Base-by-base conservation (phyloP, 2,888 invertebrate species). In the Hypselothyrea guttata region DNA sequence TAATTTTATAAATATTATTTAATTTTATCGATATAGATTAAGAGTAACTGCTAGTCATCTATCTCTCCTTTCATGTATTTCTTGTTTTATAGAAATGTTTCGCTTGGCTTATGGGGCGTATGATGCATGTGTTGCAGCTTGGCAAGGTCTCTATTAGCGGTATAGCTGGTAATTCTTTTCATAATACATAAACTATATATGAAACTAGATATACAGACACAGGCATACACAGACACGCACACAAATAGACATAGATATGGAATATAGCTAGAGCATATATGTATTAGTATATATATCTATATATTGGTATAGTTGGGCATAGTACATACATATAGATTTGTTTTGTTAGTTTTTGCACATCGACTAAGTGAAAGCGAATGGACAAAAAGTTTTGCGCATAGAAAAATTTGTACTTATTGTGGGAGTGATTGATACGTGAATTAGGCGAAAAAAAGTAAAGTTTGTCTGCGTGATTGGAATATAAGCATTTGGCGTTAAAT, bases 371-470 rank as follows among this genome's bases (percentile, higher is more conserved):
- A 62, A 54, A 61, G 68, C 51, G 45, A 67, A 70, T 70, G 51
- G 57, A 67, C 67, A 71, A 61, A 70, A 70, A 70, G 57, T 61
- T 70, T 44, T 40, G 48, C 46, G 38, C 42, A 22, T 22, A 22
- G 22, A 52, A 51, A 64, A 71, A 71, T 59, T 59, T 69, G 66
- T 65, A 69, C 66, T 66, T 60, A 65, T 69, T 71, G 66, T 69
- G 55, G 71, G 46, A 22, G 52, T 69, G 68, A 71, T 71, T 69
- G 71, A 71, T 69, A 60, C 67, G 69, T 71, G 69, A 69, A 71
- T 69, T 65, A 65, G 66, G 52, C 44, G 27, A 65, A 45, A 69
- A 71, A 45, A 69, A 71, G 67, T 69, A 45, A 69, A 71, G 67
- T 69, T 66, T 49, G 41, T 53, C 51, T 55, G 60, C 71, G 69